phyloP scores from a whole-genome alignment of 2,888 invertebrate genomes.

The Mythimna ferrago region DNA sequence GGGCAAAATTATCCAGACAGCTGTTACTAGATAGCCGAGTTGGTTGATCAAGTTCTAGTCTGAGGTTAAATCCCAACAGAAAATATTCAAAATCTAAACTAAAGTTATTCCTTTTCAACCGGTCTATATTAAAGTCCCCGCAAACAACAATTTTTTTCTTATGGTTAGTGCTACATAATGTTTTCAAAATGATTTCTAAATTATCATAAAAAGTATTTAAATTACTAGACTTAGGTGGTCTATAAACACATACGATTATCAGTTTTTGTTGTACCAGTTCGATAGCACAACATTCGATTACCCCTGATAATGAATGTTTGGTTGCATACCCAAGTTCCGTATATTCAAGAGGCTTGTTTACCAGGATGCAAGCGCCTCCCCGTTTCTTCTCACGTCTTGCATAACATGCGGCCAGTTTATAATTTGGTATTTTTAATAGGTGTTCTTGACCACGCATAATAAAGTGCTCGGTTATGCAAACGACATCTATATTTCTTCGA shows the following conservation, averaged over 20 bases:
- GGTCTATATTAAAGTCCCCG: no score
- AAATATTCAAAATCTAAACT: no score
- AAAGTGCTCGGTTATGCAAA: not conserved
- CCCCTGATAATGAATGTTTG: not conserved
- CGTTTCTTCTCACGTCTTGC: not conserved
- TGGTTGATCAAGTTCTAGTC: no score
- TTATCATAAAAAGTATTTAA: not conserved
- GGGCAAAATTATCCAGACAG: no score
- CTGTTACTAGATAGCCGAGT: no score
- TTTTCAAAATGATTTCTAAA: not conserved
- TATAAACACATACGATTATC: not conserved
- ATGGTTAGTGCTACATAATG: no score
- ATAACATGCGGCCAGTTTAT: no score
- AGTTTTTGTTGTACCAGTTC: not conserved
- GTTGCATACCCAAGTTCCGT: not conserved
- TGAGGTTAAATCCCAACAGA: no score
- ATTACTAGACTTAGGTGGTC: not conserved
- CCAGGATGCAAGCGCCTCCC: no score
- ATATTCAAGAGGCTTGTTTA: not conserved
- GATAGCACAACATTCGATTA: constrained; percentile 1
- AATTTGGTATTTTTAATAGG: no score
- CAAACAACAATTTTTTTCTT: no score
- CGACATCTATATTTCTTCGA: not conserved
- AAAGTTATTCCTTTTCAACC: no score
- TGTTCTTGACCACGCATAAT: not conserved